phyloP scores from a whole-genome alignment of 2,888 invertebrate species.

The Sipha maydis region DNA sequence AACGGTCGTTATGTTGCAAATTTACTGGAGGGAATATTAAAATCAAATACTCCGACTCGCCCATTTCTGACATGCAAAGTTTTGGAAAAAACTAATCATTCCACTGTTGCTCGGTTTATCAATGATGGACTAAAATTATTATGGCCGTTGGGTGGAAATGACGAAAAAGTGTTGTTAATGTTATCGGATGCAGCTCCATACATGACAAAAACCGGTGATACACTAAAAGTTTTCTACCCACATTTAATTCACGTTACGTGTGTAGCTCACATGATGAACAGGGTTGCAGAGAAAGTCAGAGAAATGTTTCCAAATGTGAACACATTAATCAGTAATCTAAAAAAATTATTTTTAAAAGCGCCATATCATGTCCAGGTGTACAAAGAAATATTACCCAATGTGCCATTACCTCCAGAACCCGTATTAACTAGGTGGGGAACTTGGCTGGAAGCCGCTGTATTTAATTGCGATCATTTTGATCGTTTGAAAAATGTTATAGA shows the following conservation, averaged over 20 bases:
- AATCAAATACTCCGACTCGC: neutral
- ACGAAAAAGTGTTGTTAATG: conserved; percentile 29
- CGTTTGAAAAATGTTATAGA: conserved; percentile 10
- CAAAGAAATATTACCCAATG: too few species aligned
- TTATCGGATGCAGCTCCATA: conserved; percentile 34
- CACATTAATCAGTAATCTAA: too few species aligned
- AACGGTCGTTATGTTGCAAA: neutral
- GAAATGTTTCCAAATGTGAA: too few species aligned
- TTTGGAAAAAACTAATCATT: conserved; percentile 39
- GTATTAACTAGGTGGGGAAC: too few species aligned
- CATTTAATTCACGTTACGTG: conserved; percentile 16
- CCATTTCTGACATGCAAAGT: neutral
- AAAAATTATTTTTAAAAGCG: too few species aligned
- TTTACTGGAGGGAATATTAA: conserved; percentile 9
- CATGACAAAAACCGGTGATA: conserved; percentile 31
- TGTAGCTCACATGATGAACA: neutral
- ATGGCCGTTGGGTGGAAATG: conserved; percentile 31
- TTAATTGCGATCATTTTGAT: neutral
- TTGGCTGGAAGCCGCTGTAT: too few species aligned
- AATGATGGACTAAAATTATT: conserved; percentile 18
- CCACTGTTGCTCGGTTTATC: neutral
- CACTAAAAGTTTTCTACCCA: conserved; percentile 20
- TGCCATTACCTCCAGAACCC: too few species aligned
- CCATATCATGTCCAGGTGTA: too few species aligned
- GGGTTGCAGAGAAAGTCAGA: neutral